Base-by-base conservation (phyloP, 2,797 vertebrate species). In the Antennarius maculatus region DNA sequence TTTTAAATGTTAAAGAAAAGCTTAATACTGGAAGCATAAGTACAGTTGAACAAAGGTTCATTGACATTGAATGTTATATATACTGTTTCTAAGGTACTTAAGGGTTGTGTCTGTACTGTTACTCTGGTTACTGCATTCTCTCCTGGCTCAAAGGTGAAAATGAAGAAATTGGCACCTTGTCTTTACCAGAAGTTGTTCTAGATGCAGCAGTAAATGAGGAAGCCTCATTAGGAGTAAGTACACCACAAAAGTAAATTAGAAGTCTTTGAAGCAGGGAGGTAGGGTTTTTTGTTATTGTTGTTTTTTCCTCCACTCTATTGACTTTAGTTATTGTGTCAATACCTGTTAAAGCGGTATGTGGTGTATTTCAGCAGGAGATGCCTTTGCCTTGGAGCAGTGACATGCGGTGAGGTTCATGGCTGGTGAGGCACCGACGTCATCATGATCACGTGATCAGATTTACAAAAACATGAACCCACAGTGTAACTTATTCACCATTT, bases 131-230 rank as follows among this genome's bases (percentile, higher is more conserved):
- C 16, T 56, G 50, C 28, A 39, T 63, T 43, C 31, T 42, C 61
- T 48, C 48, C 31, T 12, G 42, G 6, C 52, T 55, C 45, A 8
- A 8, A n/a, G 43, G 16, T 31, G 47, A 74, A 74, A 74, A 72
- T 56, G 45, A 34, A 47, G 37, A 66, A 48, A 50, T 31, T 6
- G 17, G 34, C 8, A 17, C 29, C 17, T 59, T 23, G 45, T 39
- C 5, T 58, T 17, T 14, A 6, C 31, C 12, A 60, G 29, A 57
- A 58, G 66, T 70, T 27, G 43, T 11, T 39, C 34, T 15, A 37
- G 37, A 71, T 17, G 53, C 60, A 57, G 59, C 58, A 69, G 54
- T 52, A 71, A 69, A 55, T 43, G 53, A 64, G 43, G 39, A 45
- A 42, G 39, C 37, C 39, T 54, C 11, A 45, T n/a, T 31, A 59